Evolutionary conservation across 1,140 invertebrate genomes (phyloP).

Genomic region (Temnothorax curvispinosus): DNA sequence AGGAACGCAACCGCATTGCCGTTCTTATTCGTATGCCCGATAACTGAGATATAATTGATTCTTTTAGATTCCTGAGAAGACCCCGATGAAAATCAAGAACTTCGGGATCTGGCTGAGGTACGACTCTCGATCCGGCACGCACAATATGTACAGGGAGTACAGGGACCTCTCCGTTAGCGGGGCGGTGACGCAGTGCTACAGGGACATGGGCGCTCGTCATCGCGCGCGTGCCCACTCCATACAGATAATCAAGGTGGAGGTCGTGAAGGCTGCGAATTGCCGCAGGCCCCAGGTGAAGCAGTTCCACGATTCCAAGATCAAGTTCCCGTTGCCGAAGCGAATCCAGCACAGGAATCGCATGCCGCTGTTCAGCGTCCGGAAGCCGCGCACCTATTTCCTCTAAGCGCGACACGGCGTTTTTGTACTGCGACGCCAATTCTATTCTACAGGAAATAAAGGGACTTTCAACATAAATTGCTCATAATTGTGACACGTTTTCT

Average conservation of each 20-base stretch:
- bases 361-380: conserved; percentile 93
- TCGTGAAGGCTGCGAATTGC: conserved; percentile 94
- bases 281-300: conserved; percentile 98
- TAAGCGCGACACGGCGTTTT: conserved; percentile 84
- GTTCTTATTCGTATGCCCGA: too few relatives aligned
- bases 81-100: conserved; percentile 98
- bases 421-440: conserved; percentile 37
- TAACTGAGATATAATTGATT: conserved; percentile 9
- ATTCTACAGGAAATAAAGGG: conserved; percentile 71
- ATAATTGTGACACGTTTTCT: not conserved
- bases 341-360: conserved; percentile 93
- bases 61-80: conserved; percentile 94
- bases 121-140: conserved; percentile 98
- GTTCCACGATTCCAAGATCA: conserved; percentile 98
- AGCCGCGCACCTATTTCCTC: conserved; percentile 97
- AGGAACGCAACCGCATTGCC: too few relatives aligned
- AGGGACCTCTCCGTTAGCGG: conserved; percentile 97
- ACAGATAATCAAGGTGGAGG: conserved; percentile 98
- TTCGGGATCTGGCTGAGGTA: conserved; percentile 99
- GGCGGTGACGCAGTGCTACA: conserved; percentile 99
- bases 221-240: conserved; percentile 98
- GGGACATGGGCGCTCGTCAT: conserved; percentile 99
- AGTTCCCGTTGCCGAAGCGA: conserved; percentile 98
- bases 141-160: conserved; percentile 99
- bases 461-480: conserved; percentile 22